Evolutionary conservation across 1,140 invertebrate genomes (phyloP).

Genomic region (Drosophila chauvacae): DNA sequence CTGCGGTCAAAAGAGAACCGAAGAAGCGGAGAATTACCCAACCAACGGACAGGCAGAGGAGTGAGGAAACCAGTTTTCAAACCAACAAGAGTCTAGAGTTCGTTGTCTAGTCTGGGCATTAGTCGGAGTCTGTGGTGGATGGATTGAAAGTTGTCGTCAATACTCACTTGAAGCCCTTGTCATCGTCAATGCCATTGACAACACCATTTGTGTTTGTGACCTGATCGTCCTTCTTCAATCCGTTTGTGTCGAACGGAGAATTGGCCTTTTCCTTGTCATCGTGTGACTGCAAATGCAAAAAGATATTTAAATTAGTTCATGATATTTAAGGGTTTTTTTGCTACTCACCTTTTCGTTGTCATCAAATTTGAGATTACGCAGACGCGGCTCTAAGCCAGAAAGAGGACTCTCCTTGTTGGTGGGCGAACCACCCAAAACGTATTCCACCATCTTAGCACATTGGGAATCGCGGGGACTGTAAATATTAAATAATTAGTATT

Average conservation of each 20-base stretch:
- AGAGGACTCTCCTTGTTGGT: conserved; percentile 90
- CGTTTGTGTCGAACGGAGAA: conserved; percentile 88
- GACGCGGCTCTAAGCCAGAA: conserved; percentile 88
- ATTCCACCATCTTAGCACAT: conserved; percentile 99
- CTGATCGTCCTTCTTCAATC: conserved; percentile 87
- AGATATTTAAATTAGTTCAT: background rate
- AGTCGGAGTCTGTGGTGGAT: conserved; percentile 23
- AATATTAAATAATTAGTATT: background rate
- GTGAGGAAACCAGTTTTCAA: conserved; percentile 31
- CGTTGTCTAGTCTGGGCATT: conserved; percentile 9
- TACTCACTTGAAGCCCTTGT: conserved; percentile 96
- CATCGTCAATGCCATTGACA: conserved; percentile 91
- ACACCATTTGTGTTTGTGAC: conserved; percentile 93
- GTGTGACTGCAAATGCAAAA: conserved; percentile 82
- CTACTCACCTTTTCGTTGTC: conserved; percentile 82
- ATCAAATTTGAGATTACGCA: conserved; percentile 89
- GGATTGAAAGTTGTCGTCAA: conserved; percentile 35
- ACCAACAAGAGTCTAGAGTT: conserved; percentile 9
- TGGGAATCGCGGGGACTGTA: conserved; percentile 88
- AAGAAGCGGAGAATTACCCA: conserved; percentile 7
- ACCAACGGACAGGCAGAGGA: background rate
- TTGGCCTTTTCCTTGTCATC: conserved; percentile 89
- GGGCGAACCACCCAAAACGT: conserved; percentile 96
- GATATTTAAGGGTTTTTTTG: too few species aligned
- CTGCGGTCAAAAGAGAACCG: conserved; percentile 28